Evolutionary conservation across 2,797 vertebrate genomes (phyloP).

Genomic region (Fringilla coelebs): DNA sequence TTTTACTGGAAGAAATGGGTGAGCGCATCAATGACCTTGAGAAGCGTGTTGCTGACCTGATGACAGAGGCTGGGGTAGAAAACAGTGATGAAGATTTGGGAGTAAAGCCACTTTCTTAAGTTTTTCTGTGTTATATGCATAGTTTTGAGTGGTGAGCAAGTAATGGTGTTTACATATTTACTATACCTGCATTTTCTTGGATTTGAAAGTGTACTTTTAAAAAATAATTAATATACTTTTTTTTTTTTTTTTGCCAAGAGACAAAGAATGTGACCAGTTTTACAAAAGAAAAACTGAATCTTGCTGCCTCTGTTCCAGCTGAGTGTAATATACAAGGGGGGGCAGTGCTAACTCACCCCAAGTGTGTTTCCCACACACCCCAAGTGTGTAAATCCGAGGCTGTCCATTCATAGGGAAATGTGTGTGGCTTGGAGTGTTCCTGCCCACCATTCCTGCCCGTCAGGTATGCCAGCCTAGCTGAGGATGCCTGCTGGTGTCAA

Average conservation of each 20-base stretch:
- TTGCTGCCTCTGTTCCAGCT: neutral
- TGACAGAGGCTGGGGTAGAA: slow-evolving; percentile 84
- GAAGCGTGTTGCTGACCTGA: slow-evolving; percentile 82
- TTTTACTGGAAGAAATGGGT: slow-evolving; percentile 88
- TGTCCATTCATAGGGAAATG: neutral
- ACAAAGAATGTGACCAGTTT: neutral
- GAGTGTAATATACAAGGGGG: neutral
- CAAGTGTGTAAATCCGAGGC: neutral
- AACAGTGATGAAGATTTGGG: slow-evolving; percentile 17
- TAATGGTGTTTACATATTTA: neutral
- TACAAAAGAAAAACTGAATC: neutral
- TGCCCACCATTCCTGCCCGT: neutral
- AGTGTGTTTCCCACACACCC: neutral
- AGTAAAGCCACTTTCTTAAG: slow-evolving; percentile 40
- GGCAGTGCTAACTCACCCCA: neutral
- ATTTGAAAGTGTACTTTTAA: neutral
- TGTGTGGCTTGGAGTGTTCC: neutral
- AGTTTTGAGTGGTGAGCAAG: neutral
- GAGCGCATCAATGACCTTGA: slow-evolving; percentile 82
- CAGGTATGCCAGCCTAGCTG: neutral
- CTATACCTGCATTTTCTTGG: neutral
- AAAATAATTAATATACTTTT: neutral
- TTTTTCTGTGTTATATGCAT: neutral
- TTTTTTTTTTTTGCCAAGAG: neutral
- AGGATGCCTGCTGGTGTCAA: fast-evolving